Conservation (phyloP, 2,797 vertebrate species). For the Cichlasoma orientale region DNA sequence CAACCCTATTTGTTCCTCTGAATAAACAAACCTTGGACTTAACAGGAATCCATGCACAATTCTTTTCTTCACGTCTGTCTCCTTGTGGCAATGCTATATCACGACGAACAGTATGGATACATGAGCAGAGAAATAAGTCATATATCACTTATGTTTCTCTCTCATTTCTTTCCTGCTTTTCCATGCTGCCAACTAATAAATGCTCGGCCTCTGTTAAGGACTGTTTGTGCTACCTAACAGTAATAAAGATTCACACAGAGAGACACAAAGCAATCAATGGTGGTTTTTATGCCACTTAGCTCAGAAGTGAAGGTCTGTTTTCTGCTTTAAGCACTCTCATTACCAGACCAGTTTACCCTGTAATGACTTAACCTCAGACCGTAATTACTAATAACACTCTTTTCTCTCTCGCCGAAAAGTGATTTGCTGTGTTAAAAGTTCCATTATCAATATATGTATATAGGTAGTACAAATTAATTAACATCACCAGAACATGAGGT, state of each 20-base stretch:
- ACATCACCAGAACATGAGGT: neutral
- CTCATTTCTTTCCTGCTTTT: neutral
- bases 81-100: neutral
- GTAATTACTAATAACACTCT: constrained; percentile 45
- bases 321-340: constrained; percentile 67
- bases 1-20: constrained; percentile 21
- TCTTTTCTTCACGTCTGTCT: constrained; percentile 3
- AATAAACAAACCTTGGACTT: constrained; percentile 39
- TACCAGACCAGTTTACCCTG: constrained; percentile 59
- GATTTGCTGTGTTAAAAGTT: constrained; percentile 36
- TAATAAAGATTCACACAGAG: constrained; percentile 64
- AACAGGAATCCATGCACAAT: constrained; percentile 36
- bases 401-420: constrained; percentile 17
- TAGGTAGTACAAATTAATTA: neutral
- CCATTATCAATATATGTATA: neutral
- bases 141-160: neutral
- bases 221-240: constrained; percentile 39
- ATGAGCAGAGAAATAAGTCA: constrained; percentile 22
- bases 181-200: constrained; percentile 27
- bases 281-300: constrained; percentile 71
- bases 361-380: constrained; percentile 59
- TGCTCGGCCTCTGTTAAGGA: constrained; percentile 33
- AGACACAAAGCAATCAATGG: constrained; percentile 63
- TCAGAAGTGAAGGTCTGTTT: constrained; percentile 56
- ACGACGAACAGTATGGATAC: neutral